Conservation (phyloP, 2,888 invertebrate species). For the Thecocarcelia acutangulata region DNA sequence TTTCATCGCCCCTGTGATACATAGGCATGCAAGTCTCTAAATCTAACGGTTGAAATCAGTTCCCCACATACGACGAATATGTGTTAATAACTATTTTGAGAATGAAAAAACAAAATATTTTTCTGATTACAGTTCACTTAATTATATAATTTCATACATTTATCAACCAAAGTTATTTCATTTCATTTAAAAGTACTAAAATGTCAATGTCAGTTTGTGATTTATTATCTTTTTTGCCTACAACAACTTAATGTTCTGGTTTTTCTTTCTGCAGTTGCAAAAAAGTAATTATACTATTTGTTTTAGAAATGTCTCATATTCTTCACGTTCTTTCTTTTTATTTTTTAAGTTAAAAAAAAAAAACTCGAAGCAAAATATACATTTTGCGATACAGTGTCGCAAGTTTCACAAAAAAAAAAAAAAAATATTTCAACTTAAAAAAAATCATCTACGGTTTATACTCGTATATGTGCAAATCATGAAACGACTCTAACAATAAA, state of each 20-base stretch:
- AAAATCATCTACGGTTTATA: conserved; percentile 6
- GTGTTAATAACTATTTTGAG: conserved; percentile 18
- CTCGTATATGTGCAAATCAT: too few relatives aligned
- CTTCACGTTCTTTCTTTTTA: conserved; percentile 27
- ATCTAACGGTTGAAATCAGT: neutral
- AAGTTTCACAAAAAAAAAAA: conserved; percentile 4
- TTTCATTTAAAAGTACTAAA: conserved; percentile 33
- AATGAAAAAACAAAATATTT: neutral
- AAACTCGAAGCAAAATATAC: neutral
- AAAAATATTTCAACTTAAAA: neutral
- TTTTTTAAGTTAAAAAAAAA: conserved; percentile 34
- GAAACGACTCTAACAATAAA: neutral
- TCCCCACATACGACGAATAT: neutral
- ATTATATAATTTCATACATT: conserved; percentile 15
- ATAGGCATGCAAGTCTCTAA: neutral
- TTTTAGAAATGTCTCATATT: conserved; percentile 42
- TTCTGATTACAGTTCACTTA: conserved; percentile 3
- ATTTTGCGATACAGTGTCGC: conserved; percentile 4
- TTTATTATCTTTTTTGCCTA: conserved; percentile 32
- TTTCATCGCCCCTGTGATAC: too few relatives aligned
- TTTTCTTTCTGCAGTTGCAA: neutral
- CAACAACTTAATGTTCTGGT: conserved; percentile 1
- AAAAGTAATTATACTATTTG: conserved; percentile 41
- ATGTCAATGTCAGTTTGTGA: conserved; percentile 55
- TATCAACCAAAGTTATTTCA: neutral